These are phyloP conservation scores for Ophion costatus DNA, from an alignment of 2,888 invertebrate genomes.

Conservation along the genomic window DNA sequence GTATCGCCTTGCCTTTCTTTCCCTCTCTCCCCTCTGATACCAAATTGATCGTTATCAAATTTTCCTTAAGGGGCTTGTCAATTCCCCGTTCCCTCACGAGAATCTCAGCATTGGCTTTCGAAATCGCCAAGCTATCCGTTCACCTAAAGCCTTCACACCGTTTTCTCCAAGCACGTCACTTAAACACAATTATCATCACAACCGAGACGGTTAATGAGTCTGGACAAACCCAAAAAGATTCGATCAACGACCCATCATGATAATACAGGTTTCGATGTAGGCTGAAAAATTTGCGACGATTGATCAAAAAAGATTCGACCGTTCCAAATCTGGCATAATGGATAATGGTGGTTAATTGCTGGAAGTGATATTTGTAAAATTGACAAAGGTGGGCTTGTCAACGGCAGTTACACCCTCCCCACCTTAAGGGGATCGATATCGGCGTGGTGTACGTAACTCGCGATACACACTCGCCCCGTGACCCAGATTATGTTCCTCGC, in stretches of 20 bases:
- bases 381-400: conserved; percentile 25
- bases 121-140: neutral
- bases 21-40: neutral
- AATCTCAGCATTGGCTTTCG: conserved; percentile 16
- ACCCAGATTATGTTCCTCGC: conserved; percentile 52
- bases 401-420: conserved; percentile 33
- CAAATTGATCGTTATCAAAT: conserved; percentile 57
- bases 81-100: conserved; percentile 21
- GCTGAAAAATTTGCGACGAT: neutral
- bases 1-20: conserved; percentile 2
- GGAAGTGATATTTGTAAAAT: conserved; percentile 17
- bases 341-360: neutral
- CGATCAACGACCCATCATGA: neutral
- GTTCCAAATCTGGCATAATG: neutral
- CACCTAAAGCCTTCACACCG: neutral
- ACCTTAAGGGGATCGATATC: conserved; percentile 42
- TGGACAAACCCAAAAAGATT: neutral
- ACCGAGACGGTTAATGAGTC: conserved; percentile 3
- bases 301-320: neutral
- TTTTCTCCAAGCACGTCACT: neutral
- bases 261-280: neutral
- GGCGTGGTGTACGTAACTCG: conserved; percentile 2
- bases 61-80: conserved; percentile 38
- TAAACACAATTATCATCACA: neutral
- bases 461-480: conserved; percentile 22